Percentiles rank a stretch among this genome's conserved stretches.
These are phyloP conservation scores for Hemicentrotus pulcherrimus DNA, from an alignment of 35 echinoderm and acorn worm genomes.

Conservation along the genomic window DNA sequence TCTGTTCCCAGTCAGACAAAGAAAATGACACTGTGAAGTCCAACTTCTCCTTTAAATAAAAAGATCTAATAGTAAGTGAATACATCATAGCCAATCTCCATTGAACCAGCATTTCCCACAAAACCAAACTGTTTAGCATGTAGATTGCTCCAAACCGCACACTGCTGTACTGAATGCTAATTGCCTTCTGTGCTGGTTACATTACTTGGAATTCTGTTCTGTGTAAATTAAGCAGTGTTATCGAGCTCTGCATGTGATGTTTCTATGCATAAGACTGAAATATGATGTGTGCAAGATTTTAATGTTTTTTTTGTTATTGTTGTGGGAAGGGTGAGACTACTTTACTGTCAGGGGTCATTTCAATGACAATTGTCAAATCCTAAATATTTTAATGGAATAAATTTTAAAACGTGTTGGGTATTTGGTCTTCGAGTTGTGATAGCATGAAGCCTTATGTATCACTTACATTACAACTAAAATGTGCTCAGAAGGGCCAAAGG, in stretches of 20 bases:
- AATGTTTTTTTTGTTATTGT: neutral
- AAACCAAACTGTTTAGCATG: constrained; percentile 12
- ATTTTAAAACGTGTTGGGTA: neutral
- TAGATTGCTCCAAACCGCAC: neutral
- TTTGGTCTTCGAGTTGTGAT: neutral
- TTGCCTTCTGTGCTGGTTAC: neutral
- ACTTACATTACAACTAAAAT: no score
- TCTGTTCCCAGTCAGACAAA: neutral
- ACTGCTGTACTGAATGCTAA: neutral
- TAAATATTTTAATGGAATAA: neutral
- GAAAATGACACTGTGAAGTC: neutral
- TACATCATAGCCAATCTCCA: neutral
- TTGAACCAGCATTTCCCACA: neutral
- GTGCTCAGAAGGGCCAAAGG: no score
- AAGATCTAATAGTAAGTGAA: neutral
- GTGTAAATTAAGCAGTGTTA: neutral
- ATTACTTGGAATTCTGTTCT: neutral
- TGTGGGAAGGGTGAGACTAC: no score
- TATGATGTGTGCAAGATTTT: neutral
- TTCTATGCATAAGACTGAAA: neutral
- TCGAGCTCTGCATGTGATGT: neutral
- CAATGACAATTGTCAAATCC: neutral
- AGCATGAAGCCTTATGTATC: neutral
- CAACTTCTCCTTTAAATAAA: neutral
- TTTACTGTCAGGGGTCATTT: neutral